phyloP scores from a whole-genome alignment of 2,113 vertebrate genomes.

The Junco hyemalis region DNA sequence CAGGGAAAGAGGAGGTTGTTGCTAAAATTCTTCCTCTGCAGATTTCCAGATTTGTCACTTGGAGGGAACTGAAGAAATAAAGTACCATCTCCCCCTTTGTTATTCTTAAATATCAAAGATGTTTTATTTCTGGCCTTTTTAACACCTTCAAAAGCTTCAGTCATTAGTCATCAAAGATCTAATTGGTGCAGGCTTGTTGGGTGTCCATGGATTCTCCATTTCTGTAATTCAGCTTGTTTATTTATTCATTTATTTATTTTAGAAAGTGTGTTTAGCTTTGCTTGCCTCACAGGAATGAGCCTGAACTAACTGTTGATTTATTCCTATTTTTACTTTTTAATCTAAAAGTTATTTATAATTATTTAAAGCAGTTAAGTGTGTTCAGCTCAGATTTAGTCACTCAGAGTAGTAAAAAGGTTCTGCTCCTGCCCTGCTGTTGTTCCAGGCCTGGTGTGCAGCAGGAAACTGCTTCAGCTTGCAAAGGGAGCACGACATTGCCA shows the following conservation, averaged over 20 bases:
- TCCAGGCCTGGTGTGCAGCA: conserved; percentile 95
- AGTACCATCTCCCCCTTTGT: background rate
- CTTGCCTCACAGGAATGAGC: background rate
- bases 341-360: background rate
- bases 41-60: background rate
- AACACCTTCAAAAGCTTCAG: background rate
- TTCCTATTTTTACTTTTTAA: background rate
- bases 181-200: background rate
- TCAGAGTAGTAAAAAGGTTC: background rate
- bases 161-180: background rate
- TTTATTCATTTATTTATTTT: background rate
- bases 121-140: background rate
- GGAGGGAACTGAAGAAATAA: background rate
- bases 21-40: background rate
- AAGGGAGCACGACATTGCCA: conserved; percentile 96
- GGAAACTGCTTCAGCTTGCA: conserved; percentile 99
- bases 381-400: background rate
- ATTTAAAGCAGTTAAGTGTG: background rate
- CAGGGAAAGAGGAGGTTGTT: background rate
- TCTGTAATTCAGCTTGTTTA: background rate
- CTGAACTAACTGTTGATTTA: background rate
- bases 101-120: background rate
- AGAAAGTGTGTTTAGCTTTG: background rate
- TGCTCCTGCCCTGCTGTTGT: background rate
- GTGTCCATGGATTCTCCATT: background rate